Evolutionary conservation across 1,140 invertebrate species (phyloP), one percentile per base, ranked within the genome.

Genomic region (Caenorhabditis tropicalis): DNA sequence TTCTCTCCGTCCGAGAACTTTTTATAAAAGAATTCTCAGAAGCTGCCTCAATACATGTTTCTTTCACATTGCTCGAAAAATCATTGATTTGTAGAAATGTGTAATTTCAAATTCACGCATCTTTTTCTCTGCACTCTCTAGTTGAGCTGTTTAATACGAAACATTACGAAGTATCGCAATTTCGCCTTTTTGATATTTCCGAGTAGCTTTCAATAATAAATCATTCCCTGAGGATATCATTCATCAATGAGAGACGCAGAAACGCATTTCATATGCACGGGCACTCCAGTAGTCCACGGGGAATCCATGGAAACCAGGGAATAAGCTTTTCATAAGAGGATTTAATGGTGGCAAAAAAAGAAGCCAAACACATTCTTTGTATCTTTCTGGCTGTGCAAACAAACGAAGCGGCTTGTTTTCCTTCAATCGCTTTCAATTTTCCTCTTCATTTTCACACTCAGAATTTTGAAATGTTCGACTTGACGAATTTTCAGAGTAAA

Each of bases 281-380:
- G 10, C 21, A 12, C 10, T 1, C 29, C 29, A 24, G 15, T 19
- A 6, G 29, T 65, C n/a, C 31, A 31, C 12, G 29, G 19, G 7
- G 29, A 33, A 7, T 65, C 58, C 58, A 65, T 65, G 31, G 58
- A 65, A 65, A 65, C 58, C 10, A 36, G n/a, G 31, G 36, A 65
- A 65, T 33, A 65, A 65, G 29, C 58, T 36, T 15, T 7, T 33
- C 29, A 2, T 65, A 33, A 65, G 58, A 36, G 19, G 58, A 65
- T 65, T 65, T 65, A 16, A n/a, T 58, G 21, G 24, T 58, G 2
- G 2, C n/a, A n/a, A 31, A 58, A 58, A 36, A 65, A 15, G 58
- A 65, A 65, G 58, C 58, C 58, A 80, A 48, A 80, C 6, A 36
- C 49, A 80, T 48, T 80, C 48, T 48, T 80, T 29, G 21, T 80